These are phyloP conservation scores for Hyppa rectilinea DNA, from an alignment of 2,888 invertebrate species.

Conservation along the genomic window DNA sequence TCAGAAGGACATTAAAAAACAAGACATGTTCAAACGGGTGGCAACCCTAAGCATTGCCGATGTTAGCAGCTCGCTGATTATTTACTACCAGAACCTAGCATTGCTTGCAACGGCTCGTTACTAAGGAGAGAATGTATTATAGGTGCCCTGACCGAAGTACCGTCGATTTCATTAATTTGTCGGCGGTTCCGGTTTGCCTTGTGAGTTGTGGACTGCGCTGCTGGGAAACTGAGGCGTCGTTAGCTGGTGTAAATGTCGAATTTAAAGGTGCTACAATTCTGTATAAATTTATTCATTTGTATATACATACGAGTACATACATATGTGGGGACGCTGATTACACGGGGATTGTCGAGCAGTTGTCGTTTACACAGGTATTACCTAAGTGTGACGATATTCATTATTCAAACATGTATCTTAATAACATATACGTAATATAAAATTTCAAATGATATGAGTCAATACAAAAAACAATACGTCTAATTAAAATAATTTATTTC, in stretches of 20 bases:
- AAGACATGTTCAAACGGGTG: not conserved
- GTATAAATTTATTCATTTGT: not conserved
- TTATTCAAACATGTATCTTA: not conserved
- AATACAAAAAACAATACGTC: too few relatives aligned
- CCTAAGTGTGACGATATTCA: not conserved
- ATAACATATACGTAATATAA: not conserved
- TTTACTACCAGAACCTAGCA: slow-evolving; percentile 64
- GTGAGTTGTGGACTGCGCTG: slow-evolving; percentile 21
- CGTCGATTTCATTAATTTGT: slow-evolving; percentile 54
- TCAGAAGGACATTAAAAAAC: not conserved
- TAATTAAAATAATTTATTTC: too few relatives aligned
- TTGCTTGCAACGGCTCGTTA: slow-evolving; percentile 46
- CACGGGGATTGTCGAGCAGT: too few relatives aligned
- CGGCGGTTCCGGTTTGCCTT: slow-evolving; percentile 47
- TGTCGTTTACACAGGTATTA: not conserved
- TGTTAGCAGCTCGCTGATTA: slow-evolving; percentile 69
- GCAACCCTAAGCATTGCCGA: slow-evolving; percentile 55
- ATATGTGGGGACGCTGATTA: not conserved
- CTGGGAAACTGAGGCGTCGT: slow-evolving; percentile 4
- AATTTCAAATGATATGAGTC: not conserved
- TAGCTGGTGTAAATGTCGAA: slow-evolving; percentile 21
- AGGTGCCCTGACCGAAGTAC: slow-evolving; percentile 25
- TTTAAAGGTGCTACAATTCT: not conserved
- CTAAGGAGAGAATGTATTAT: slow-evolving; percentile 39
- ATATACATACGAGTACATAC: too few relatives aligned